Percentiles rank a stretch among this genome's conserved stretches.
phyloP scores from a whole-genome alignment of 2,113 vertebrate species.

The Cryptomyrus ogoouensis region DNA sequence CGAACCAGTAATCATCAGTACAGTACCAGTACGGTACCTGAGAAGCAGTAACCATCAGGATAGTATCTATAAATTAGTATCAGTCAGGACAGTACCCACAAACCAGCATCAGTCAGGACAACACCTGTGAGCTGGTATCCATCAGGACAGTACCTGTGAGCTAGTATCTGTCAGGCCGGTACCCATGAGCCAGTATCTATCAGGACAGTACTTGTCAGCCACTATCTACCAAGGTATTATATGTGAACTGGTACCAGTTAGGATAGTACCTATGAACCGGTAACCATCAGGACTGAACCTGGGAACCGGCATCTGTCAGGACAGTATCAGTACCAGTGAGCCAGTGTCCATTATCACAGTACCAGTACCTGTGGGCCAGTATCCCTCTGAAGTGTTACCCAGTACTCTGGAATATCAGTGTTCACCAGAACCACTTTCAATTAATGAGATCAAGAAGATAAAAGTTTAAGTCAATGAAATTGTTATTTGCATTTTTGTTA shows the following conservation, averaged over 20 bases:
- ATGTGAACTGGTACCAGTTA: background rate
- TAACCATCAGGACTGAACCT: background rate
- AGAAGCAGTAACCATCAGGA: background rate
- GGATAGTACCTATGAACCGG: background rate
- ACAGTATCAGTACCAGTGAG: background rate
- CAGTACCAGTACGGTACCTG: background rate
- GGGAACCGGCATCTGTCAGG: background rate
- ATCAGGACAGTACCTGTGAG: background rate
- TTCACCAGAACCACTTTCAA: background rate
- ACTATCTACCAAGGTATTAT: background rate
- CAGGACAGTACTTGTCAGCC: no score
- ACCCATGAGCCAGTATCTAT: background rate
- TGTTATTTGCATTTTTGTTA: background rate
- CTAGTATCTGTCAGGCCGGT: background rate
- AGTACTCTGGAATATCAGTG: background rate
- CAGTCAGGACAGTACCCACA: background rate
- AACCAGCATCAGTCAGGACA: background rate
- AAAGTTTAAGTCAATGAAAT: background rate
- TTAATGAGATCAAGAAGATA: background rate
- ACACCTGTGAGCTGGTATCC: background rate
- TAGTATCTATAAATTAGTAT: background rate
- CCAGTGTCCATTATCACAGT: background rate
- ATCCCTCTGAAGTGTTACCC: background rate
- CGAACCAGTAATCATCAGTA: no score
- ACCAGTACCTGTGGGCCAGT: background rate